Conservation (phyloP, 2,888 invertebrate genomes). For the Antheraea assamensis region DNA sequence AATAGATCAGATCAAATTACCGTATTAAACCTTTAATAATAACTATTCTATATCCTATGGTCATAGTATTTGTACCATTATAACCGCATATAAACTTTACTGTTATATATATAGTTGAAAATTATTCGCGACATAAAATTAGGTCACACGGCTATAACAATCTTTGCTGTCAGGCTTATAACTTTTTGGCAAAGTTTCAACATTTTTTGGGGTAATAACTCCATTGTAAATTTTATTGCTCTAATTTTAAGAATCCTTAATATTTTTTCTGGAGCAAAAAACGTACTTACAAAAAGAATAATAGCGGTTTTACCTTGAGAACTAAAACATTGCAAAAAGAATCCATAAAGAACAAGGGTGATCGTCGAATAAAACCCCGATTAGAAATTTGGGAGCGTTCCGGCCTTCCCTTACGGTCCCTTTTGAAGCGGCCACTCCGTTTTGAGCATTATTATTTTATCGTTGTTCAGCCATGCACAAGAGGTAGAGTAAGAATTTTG, state of each 20-base stretch:
- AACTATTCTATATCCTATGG: not conserved
- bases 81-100: not conserved
- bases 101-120: slow-evolving; percentile 4
- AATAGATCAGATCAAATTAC: not conserved
- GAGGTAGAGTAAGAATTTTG: slow-evolving; percentile 69
- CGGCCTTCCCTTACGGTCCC: slow-evolving; percentile 64
- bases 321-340: slow-evolving; percentile 66
- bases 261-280: slow-evolving; percentile 36
- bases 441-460: slow-evolving; percentile 76
- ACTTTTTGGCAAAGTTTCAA: slow-evolving; percentile 48
- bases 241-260: slow-evolving; percentile 41
- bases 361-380: slow-evolving; percentile 71
- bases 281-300: slow-evolving; percentile 46
- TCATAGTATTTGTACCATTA: not conserved
- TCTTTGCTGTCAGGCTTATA: slow-evolving; percentile 29
- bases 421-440: slow-evolving; percentile 59
- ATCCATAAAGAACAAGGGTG: slow-evolving; percentile 62
- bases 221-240: slow-evolving; percentile 44
- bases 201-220: slow-evolving; percentile 30
- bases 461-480: slow-evolving; percentile 71
- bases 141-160: slow-evolving; percentile 33
- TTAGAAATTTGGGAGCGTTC: slow-evolving; percentile 73
- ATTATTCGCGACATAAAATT: slow-evolving; percentile 27
- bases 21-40: not conserved
- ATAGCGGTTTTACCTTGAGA: slow-evolving; percentile 64